Base-by-base conservation (phyloP, 2,797 vertebrate genomes). In the Lacerta agilis region DNA sequence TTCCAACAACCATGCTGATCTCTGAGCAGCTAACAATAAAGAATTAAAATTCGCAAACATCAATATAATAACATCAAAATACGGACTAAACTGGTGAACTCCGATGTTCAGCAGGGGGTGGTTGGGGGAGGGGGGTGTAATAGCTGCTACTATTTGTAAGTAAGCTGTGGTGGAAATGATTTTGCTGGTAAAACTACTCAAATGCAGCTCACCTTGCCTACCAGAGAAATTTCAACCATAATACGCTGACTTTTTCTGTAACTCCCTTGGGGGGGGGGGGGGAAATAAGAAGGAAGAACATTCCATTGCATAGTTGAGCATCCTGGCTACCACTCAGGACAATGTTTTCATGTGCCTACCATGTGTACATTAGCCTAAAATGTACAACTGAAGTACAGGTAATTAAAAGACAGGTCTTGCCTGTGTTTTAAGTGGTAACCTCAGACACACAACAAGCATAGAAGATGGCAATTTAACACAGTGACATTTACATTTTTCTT, bases 371-470 rank as follows among this genome's bases (percentile, higher is more conserved):
- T 43, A 72, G 11, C n/a, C n/a, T 72, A 55, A 64, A 64, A 73
- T 8, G 8, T 55, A 43, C 27, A 61, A 20, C 18, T 58, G 43
- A 0, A 11, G 17, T 80, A 55, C 3, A 78, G 20, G 4, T 9
- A 8, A 4, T 23, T 77, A 23, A 64, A 88, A 2, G 77, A 41
- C 18, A 84, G 4, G 11, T 80, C 13, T 61, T 13, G 69, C 2
- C 82, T 20, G 0, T 76, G 71, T 78, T 82, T 66, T 79, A 43
- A 29, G 88, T 36, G 36, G 71, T 82, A 86, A 87, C 69, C 89
- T 15, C 33, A 11, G 88, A 29, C 41, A 80, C n/a, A 23, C n/a
- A 86, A 86, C 55, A 78, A 91, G 86, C 36, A 73, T 73, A 36
- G 18, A 89, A 91, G 3, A 64, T 67, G 38, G 0, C 76, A 23